These are phyloP conservation scores for Charina bottae DNA, from an alignment of 2,113 vertebrate species.

Conservation along the genomic window DNA sequence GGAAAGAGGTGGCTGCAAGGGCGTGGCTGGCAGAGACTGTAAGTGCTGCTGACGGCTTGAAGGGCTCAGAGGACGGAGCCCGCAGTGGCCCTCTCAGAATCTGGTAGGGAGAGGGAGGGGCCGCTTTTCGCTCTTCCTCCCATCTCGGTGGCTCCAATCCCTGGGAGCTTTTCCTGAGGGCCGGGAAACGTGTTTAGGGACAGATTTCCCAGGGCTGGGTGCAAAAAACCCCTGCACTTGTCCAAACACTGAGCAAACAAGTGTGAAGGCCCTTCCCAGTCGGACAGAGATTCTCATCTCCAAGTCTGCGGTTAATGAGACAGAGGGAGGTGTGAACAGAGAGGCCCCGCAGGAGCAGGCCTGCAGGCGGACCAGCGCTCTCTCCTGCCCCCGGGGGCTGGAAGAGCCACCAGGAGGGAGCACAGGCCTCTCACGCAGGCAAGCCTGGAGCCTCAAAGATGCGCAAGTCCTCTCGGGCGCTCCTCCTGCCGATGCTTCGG, in stretches of 20 bases:
- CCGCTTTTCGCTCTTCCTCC: not conserved
- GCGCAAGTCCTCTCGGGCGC: not conserved
- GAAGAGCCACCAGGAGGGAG: not conserved
- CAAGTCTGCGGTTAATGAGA: slow-evolving; percentile 52
- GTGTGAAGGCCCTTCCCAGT: slow-evolving; percentile 48
- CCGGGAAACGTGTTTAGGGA: not conserved
- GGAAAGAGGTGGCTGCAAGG: too few species aligned
- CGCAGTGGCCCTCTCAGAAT: not conserved
- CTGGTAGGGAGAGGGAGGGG: not conserved
- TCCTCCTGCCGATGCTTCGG: not conserved
- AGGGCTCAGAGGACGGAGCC: not conserved
- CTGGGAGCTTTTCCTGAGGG: not conserved
- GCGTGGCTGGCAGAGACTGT: too few species aligned
- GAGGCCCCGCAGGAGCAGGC: not conserved
- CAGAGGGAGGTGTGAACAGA: slow-evolving; percentile 39
- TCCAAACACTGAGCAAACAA: slow-evolving; percentile 47
- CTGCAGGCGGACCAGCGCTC: too few species aligned
- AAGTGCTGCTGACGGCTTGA: not conserved
- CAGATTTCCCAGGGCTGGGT: not conserved
- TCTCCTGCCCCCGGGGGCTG: not conserved
- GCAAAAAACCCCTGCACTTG: slow-evolving; percentile 49
- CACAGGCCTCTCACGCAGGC: not conserved
- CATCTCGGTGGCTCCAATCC: too few species aligned
- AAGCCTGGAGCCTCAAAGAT: too few species aligned
- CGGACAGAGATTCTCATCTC: slow-evolving; percentile 49